Evolutionary conservation across 2,113 vertebrate species (phyloP).

Genomic region (Phasianus colchicus): DNA sequence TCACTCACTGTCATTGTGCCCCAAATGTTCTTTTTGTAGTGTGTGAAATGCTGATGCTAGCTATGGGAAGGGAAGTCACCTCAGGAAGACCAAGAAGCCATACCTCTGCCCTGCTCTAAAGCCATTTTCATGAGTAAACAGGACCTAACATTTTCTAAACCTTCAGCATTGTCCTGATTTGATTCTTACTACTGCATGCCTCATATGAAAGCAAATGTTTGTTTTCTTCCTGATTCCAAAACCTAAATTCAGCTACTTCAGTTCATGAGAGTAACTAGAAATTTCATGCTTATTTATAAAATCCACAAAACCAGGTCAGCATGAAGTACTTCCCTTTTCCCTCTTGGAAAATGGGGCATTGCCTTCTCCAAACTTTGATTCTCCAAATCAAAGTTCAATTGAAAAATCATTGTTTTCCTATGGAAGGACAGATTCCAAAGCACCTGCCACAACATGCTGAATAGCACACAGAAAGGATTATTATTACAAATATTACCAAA

Average conservation of each 20-base stretch:
- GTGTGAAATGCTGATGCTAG: accelerated
- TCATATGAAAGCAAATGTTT: not conserved
- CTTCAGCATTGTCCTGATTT: not conserved
- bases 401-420: not conserved
- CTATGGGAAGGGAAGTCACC: not conserved
- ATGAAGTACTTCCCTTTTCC: not conserved
- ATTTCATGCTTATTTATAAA: not conserved
- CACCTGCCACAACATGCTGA: not conserved
- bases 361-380: no score
- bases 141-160: not conserved
- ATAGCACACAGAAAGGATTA: not conserved
- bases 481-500: conserved; percentile 7
- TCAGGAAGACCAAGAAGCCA: not conserved
- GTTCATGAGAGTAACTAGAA: not conserved
- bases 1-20: not conserved
- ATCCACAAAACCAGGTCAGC: not conserved
- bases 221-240: not conserved
- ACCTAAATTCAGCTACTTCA: not conserved
- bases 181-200: not conserved
- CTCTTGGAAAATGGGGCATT: not conserved
- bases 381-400: not conserved
- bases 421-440: not conserved
- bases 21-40: not conserved
- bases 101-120: not conserved
- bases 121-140: not conserved